phyloP scores from a whole-genome alignment of 1,140 invertebrate species.

The Heliothis virescens region DNA sequence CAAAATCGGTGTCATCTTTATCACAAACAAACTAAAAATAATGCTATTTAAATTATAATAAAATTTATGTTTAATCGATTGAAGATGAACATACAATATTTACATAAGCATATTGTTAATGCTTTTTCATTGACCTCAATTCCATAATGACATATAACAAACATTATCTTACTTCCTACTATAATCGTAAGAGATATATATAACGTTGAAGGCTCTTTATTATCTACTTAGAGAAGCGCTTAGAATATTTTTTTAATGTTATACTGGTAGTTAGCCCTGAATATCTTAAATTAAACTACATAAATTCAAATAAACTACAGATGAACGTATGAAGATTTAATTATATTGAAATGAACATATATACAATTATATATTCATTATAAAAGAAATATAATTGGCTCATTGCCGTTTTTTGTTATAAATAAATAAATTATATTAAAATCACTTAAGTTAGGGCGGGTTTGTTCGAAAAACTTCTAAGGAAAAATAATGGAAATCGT shows the following conservation, averaged over 20 bases:
- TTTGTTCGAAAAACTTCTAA: no score
- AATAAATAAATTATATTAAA: no score
- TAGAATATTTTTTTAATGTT: conserved; percentile 11
- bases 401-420: no score
- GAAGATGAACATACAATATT: conserved; percentile 23
- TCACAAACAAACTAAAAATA: background rate
- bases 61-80: conserved; percentile 18
- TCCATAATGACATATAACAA: conserved; percentile 47
- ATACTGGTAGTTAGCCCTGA: background rate
- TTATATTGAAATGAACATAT: no score
- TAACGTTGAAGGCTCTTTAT: conserved; percentile 48
- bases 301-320: no score
- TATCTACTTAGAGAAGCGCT: conserved; percentile 24
- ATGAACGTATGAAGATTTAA: no score
- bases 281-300: no score
- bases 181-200: conserved; percentile 43
- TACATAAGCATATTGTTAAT: conserved; percentile 12
- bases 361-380: no score
- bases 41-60: background rate
- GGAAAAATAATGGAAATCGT: no score
- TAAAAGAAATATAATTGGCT: no score
- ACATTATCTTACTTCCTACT: conserved; percentile 59
- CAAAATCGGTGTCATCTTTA: background rate
- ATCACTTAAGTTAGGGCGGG: no score
- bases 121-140: conserved; percentile 58